These are phyloP conservation scores for Fistularia tabacaria DNA, from an alignment of 2,797 vertebrate genomes.

Conservation along the genomic window DNA sequence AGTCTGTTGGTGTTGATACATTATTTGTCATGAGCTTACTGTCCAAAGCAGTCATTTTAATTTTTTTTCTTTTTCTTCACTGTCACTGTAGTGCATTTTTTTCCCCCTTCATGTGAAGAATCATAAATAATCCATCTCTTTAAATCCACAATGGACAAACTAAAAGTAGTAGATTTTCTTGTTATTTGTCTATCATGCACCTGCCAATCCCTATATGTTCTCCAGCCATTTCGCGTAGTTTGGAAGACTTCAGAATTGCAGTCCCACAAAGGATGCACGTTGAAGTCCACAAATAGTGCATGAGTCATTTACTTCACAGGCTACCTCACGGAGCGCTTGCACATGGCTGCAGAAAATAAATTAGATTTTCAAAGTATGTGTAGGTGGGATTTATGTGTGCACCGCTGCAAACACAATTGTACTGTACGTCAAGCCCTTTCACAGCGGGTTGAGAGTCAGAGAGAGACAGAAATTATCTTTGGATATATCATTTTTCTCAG, in stretches of 20 bases:
- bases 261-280: slow-evolving; percentile 35
- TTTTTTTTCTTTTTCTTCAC: too few species aligned
- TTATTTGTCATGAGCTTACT: too few species aligned
- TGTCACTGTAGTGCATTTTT: too few species aligned
- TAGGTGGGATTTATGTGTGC: slow-evolving; percentile 71
- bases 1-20: too few species aligned
- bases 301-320: slow-evolving; percentile 65
- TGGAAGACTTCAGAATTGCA: slow-evolving; percentile 4
- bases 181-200: too few species aligned
- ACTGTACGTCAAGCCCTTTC: slow-evolving; percentile 66
- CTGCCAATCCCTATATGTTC: too few species aligned
- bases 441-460: slow-evolving; percentile 57
- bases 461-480: slow-evolving; percentile 54
- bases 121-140: too few species aligned
- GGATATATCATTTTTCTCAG: slow-evolving; percentile 47
- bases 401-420: slow-evolving; percentile 66
- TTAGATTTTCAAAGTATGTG: slow-evolving; percentile 68
- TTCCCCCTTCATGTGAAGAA: too few species aligned
- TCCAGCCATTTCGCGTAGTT: slow-evolving; percentile 17
- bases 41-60: too few species aligned
- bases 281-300: slow-evolving; percentile 36
- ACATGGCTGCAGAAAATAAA: slow-evolving; percentile 70
- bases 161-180: too few species aligned
- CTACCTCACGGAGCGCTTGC: slow-evolving; percentile 65
- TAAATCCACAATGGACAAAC: too few species aligned